Evolutionary conservation across 2,797 vertebrate genomes (phyloP), one percentile per base, ranked within the genome.

Genomic region (Catostomus latipinnis): DNA sequence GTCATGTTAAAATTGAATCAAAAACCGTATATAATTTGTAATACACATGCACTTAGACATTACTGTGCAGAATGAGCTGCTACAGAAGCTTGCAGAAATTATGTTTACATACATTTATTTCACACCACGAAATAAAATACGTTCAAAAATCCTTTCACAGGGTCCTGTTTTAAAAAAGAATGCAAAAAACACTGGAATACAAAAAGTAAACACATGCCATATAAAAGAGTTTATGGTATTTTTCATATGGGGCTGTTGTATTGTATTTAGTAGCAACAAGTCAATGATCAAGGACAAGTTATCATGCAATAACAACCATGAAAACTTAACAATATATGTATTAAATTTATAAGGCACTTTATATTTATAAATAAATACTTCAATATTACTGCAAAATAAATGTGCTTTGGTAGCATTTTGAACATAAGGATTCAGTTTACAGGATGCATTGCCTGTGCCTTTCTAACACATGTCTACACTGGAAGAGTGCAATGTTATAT

Each of bases 181-280:
- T 6, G 12, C 1, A 22, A 54, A 50, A 34, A 60, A 69, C 56
- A 73, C 58, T 53, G 16, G 22, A 79, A 75, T 75, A 71, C 49
- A 74, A 63, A 74, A 60, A 6, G 70, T 62, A 76, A 80, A 74
- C 48, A 71, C 83, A 84, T 86, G 84, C 85, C 58, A 66, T 57
- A 69, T 74, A 81, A 72, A 81, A 67, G 12, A 18, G 46, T 80
- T 82, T 71, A 78, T 71, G 60, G 61, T 78, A 18, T 66, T 70
- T n/a, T 76, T 34, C 18, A 56, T 46, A 71, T 49, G 69, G 14
- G 50, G 2, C 34, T 4, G 4, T 34, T 34, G 34, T 34, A 65
- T 60, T 80, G 53, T 12, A 57, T 78, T 84, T 71, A 77, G 53
- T 70, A 70, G 13, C 52, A 54, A 60, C 69, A 63, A 68, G 8